Evolutionary conservation across 2,888 invertebrate species (phyloP).

Genomic region (Ametastegia equiseti): DNA sequence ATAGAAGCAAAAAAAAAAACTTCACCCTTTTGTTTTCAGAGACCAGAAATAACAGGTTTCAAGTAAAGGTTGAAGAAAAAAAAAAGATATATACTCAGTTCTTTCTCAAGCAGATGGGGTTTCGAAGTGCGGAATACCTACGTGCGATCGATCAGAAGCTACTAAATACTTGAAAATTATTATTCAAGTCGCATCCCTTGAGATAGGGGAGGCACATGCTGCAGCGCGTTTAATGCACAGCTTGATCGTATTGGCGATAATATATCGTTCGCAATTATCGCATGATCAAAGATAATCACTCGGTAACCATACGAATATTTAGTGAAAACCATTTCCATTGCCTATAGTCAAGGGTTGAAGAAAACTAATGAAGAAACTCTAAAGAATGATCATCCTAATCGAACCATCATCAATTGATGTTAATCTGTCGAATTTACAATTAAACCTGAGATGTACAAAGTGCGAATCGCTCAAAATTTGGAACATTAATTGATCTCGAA

Average conservation of each 20-base stretch:
- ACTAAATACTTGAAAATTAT: slow-evolving; percentile 23
- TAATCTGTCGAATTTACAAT: too few species aligned
- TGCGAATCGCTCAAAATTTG: too few species aligned
- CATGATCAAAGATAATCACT: too few species aligned
- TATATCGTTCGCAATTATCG: neutral
- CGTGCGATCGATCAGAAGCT: slow-evolving; percentile 24
- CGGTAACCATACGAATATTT: too few species aligned
- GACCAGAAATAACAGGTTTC: neutral
- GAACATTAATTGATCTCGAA: too few species aligned
- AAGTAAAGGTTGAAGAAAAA: neutral
- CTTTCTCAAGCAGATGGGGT: neutral
- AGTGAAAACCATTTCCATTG: too few species aligned
- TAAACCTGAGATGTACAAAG: neutral
- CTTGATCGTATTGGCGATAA: neutral
- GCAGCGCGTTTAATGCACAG: neutral
- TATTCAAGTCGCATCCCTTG: slow-evolving; percentile 29
- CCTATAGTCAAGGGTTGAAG: too few species aligned
- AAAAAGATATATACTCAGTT: neutral
- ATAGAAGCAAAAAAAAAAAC: neutral
- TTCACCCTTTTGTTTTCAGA: neutral
- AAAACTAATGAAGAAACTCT: too few species aligned
- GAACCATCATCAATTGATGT: too few species aligned
- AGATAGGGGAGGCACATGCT: neutral
- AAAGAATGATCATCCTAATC: too few species aligned
- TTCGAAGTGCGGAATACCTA: neutral